Base-by-base conservation (phyloP, 2,888 invertebrate species). In the Erebia ligea region DNA sequence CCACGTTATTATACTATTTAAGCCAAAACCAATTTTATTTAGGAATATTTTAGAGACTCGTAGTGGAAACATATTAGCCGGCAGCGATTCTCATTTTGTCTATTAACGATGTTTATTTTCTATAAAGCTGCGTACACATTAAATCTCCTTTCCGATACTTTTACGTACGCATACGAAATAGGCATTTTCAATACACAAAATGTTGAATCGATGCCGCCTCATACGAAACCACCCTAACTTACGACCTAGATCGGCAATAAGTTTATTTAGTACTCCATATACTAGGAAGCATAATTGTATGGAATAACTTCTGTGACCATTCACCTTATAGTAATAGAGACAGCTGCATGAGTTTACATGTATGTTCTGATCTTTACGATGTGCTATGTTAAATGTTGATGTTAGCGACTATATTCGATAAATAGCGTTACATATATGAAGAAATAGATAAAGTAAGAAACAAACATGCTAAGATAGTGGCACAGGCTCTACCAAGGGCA, bases 401-500 rank as follows among this genome's bases (percentile, higher is more conserved):
- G 87, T 89, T 89, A 90, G 90, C 89, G 77, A 82, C 83, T 82
- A 87, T 80, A 80, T 72, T 48, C 78, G 68, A 83, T 84, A 86
- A 83, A 84, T 83, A 90, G 88, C 86, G 82, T 85, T 86, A 86
- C 77, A 84, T 79, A 84, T 82, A 85, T 81, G 80, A 81, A 82
- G 80, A 79, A 75, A 78, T 68, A 79, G 81, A 82, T 86, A 82
- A 85, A 86, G 82, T 89, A 84, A 87, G 85, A 86, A 58, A 84
- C 85, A 86, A 88, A 87, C 91, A 92, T 92, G 92, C 92, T 86
- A 83, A 85, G 90, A 89, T 84, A 86, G 84, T 82, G 89, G 90
- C 90, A 88, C 88, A 90, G 92, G 93, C 91, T 90, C 90, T 90
- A 91, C 90, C 80, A 83, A 88, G 91, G 91, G 89, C 87, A 84